These are phyloP conservation scores for Rhinophrynus dorsalis DNA, from an alignment of 2,797 vertebrate species.

Conservation along the genomic window DNA sequence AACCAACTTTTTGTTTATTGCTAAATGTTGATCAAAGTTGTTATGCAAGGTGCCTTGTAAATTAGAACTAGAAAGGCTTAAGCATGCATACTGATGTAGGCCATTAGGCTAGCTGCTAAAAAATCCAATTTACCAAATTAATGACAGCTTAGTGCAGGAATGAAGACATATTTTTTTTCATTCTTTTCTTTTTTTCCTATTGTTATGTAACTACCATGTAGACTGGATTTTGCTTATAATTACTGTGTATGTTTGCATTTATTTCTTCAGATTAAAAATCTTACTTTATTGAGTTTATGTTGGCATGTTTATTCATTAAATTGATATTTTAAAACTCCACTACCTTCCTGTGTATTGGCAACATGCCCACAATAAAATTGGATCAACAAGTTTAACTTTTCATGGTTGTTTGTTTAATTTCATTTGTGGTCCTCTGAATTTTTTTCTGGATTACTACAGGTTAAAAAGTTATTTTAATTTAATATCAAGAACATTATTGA, in stretches of 20 bases:
- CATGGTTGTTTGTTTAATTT: conserved; percentile 62
- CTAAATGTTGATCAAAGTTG: conserved; percentile 54
- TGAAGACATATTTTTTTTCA: conserved; percentile 69
- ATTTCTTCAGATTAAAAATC: conserved; percentile 72
- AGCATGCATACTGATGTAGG: conserved; percentile 72
- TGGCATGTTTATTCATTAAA: conserved; percentile 78
- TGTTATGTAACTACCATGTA: conserved; percentile 74
- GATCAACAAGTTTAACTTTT: conserved; percentile 52
- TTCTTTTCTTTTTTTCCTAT: conserved; percentile 72
- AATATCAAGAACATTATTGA: conserved; percentile 53
- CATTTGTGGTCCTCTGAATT: conserved; percentile 56
- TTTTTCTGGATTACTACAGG: conserved; percentile 61
- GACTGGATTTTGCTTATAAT: conserved; percentile 76
- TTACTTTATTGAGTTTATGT: conserved; percentile 74
- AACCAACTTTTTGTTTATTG: conserved; percentile 28
- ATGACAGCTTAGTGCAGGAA: conserved; percentile 74
- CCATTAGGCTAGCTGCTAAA: conserved; percentile 77
- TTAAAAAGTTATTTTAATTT: conserved; percentile 61
- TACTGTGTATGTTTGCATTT: conserved; percentile 79
- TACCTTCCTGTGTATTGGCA: conserved; percentile 57
- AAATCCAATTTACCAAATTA: conserved; percentile 73
- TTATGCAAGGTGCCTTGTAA: conserved; percentile 86
- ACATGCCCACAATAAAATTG: conserved; percentile 59
- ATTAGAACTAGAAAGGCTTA: conserved; percentile 72
- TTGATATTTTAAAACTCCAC: conserved; percentile 61